Conservation (phyloP, 2,888 invertebrate species). For the Linnaemya tessellans region DNA sequence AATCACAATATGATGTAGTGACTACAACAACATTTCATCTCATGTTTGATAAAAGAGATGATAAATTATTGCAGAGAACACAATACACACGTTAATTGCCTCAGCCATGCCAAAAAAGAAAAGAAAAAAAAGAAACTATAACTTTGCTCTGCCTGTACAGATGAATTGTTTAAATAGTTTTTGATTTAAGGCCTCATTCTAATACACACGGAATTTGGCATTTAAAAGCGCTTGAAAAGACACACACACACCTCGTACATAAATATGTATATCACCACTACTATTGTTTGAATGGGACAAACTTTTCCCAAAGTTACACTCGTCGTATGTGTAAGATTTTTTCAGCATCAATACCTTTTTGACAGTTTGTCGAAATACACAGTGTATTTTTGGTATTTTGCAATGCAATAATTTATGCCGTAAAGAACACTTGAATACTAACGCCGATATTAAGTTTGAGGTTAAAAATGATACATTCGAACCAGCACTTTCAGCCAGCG, state of each 20-base stretch:
- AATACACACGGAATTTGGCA: conserved; percentile 2
- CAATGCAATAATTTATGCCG: conserved; percentile 11
- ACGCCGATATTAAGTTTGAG: conserved; percentile 21
- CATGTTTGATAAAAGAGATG: too few relatives aligned
- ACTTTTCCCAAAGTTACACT: conserved; percentile 53
- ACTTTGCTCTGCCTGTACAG: not conserved
- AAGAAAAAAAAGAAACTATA: too few relatives aligned
- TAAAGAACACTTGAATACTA: conserved; percentile 32
- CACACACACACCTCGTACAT: too few relatives aligned
- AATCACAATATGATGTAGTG: too few relatives aligned
- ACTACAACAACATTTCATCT: too few relatives aligned
- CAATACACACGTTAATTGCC: not conserved
- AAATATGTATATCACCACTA: not conserved
- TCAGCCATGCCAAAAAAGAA: not conserved
- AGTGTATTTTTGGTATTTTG: conserved; percentile 11
- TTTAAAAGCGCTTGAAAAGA: conserved; percentile 15
- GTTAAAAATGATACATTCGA: conserved; percentile 46
- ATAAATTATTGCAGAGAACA: not conserved
- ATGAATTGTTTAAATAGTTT: not conserved
- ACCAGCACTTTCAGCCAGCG: conserved; percentile 47
- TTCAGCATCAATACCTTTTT: conserved; percentile 62
- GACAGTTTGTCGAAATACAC: conserved; percentile 45
- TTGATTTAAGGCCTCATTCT: not conserved
- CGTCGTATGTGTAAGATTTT: conserved; percentile 45
- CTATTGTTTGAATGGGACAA: conserved; percentile 31